Evolutionary conservation across 2,797 vertebrate genomes (phyloP).

Genomic region (Arremon brunneinucha): DNA sequence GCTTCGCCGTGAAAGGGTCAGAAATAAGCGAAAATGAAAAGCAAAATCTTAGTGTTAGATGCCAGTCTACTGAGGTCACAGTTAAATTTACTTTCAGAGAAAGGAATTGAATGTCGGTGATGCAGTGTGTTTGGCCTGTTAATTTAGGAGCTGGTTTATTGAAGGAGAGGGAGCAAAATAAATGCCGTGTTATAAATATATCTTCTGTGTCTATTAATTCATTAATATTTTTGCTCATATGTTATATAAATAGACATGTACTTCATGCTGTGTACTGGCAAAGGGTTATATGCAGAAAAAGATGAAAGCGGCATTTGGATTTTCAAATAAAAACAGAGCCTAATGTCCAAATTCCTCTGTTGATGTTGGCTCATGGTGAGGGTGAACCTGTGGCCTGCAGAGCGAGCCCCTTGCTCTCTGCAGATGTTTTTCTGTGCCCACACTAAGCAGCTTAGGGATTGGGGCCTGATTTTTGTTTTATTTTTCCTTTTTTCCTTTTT

Average conservation of each 20-base stretch:
- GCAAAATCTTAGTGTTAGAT: slow-evolving; percentile 29
- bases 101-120: background rate
- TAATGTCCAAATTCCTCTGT: slow-evolving; percentile 30
- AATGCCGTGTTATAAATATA: background rate
- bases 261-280: background rate
- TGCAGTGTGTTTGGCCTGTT: slow-evolving; percentile 27
- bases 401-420: slow-evolving; percentile 14
- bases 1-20: background rate
- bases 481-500: background rate
- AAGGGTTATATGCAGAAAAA: slow-evolving; percentile 13
- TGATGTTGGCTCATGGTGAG: slow-evolving; percentile 28
- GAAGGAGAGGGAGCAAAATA: slow-evolving; percentile 20
- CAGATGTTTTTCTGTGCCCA: slow-evolving; percentile 34
- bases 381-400: background rate
- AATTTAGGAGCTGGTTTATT: slow-evolving; percentile 11
- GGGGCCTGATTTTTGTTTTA: background rate
- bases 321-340: slow-evolving; percentile 52
- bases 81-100: slow-evolving; percentile 50
- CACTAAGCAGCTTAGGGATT: background rate
- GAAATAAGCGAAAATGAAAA: slow-evolving; percentile 34
- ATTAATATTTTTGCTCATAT: slow-evolving; percentile 40
- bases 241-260: slow-evolving; percentile 19
- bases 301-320: slow-evolving; percentile 37
- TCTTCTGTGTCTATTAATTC: slow-evolving; percentile 28
- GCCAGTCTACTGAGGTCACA: slow-evolving; percentile 48